Evolutionary conservation across 2,113 vertebrate genomes (phyloP).

Genomic region (Mobula birostris): DNA sequence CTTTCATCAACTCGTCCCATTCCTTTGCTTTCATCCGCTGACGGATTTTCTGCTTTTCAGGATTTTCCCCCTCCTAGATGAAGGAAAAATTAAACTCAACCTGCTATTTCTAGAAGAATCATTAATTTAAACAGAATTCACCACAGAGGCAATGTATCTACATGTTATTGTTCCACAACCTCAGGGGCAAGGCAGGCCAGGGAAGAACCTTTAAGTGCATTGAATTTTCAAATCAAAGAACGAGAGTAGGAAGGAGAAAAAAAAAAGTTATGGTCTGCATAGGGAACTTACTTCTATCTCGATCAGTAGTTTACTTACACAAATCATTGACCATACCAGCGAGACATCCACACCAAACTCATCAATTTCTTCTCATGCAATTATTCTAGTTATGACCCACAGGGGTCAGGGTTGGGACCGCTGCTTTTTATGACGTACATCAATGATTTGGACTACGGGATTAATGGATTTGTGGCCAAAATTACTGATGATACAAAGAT

Average conservation of each 20-base stretch:
- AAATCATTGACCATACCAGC: not conserved
- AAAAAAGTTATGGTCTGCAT: not conserved
- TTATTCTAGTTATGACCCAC: not conserved
- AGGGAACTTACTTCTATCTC: not conserved
- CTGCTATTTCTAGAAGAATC: not conserved
- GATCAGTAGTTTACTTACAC: not conserved
- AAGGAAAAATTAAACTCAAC: not conserved
- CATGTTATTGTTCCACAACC: not conserved
- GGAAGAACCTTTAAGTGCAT: not conserved
- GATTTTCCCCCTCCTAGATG: constrained; percentile 70
- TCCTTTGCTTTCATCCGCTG: constrained; percentile 89
- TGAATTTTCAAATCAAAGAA: not conserved
- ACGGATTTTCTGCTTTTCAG: constrained; percentile 83
- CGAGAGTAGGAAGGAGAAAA: not conserved
- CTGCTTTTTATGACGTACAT: no score
- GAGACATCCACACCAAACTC: not conserved
- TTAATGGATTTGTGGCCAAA: no score
- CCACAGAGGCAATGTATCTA: not conserved
- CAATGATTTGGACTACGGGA: no score
- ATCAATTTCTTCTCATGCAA: not conserved
- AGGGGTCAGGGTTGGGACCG: no score
- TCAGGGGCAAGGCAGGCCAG: not conserved
- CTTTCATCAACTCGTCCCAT: constrained; percentile 89
- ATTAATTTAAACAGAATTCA: not conserved
- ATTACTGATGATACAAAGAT: no score